Evolutionary conservation across 2,888 invertebrate species (phyloP).

Genomic region (Erebia ligea): DNA sequence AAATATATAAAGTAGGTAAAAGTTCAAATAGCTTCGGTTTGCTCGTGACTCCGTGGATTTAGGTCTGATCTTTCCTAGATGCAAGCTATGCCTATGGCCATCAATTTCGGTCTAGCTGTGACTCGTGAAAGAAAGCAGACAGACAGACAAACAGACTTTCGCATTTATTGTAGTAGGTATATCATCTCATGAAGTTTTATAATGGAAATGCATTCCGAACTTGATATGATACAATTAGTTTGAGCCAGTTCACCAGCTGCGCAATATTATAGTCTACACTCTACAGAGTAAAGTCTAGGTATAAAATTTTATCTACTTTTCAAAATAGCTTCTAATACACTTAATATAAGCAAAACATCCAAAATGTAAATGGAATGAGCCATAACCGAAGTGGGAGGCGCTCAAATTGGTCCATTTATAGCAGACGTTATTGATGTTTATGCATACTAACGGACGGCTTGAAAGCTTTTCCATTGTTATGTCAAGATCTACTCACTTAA

Average conservation of each 20-base stretch:
- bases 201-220: slow-evolving; percentile 11
- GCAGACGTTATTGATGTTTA: slow-evolving; percentile 42
- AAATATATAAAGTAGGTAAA: too few relatives aligned
- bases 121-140: too few relatives aligned
- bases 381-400: slow-evolving; percentile 37
- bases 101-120: too few relatives aligned
- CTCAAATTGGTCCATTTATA: slow-evolving; percentile 38
- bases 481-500: slow-evolving; percentile 41
- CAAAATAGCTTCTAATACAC: slow-evolving; percentile 27
- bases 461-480: slow-evolving; percentile 45
- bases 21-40: too few relatives aligned
- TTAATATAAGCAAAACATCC: slow-evolving; percentile 33
- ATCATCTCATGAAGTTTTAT: neutral
- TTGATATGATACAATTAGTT: slow-evolving; percentile 13
- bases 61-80: too few relatives aligned
- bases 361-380: slow-evolving; percentile 41
- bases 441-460: slow-evolving; percentile 45
- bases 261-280: slow-evolving; percentile 3
- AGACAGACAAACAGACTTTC: too few relatives aligned
- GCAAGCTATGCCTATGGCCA: too few relatives aligned
- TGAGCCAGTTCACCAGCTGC: slow-evolving; percentile 4
- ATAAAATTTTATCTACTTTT: slow-evolving; percentile 24
- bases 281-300: slow-evolving; percentile 4
- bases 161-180: too few relatives aligned
- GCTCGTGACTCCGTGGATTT: too few relatives aligned